Conservation (phyloP, 2,888 invertebrate genomes). For the Calameuta pallipes region DNA sequence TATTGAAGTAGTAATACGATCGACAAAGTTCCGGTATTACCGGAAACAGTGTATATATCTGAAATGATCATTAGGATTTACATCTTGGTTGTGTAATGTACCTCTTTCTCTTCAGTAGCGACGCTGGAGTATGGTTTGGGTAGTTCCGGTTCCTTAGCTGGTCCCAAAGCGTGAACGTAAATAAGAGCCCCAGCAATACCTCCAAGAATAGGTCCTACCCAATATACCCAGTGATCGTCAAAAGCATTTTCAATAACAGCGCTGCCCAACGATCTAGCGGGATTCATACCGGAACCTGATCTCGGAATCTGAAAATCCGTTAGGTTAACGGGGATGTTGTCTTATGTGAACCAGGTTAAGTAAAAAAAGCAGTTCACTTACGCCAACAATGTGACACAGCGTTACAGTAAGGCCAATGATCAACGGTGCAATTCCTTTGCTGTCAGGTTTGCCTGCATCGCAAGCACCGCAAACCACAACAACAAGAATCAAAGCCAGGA, state of each 20-base stretch:
- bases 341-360: background rate
- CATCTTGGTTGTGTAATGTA: constrained; percentile 38
- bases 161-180: constrained; percentile 72
- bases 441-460: constrained; percentile 82
- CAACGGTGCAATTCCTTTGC: constrained; percentile 84
- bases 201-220: constrained; percentile 88
- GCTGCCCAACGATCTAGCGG: constrained; percentile 89
- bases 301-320: constrained; percentile 66
- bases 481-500: constrained; percentile 89
- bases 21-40: background rate
- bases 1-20: background rate
- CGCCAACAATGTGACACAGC: constrained; percentile 85
- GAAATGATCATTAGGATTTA: constrained; percentile 6
- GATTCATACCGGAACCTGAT: constrained; percentile 94
- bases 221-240: constrained; percentile 90
- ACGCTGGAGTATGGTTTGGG: constrained; percentile 61
- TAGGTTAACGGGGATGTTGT: background rate
- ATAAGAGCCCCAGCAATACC: constrained; percentile 82
- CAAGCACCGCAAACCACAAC: constrained; percentile 91
- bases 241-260: constrained; percentile 82
- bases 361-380: constrained; percentile 66
- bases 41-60: background rate
- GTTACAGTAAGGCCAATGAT: constrained; percentile 90
- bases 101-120: constrained; percentile 66
- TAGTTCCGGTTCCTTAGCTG: constrained; percentile 55